These are phyloP conservation scores for Oedothorax gibbosus DNA, from an alignment of 1,140 invertebrate species.

Conservation along the genomic window DNA sequence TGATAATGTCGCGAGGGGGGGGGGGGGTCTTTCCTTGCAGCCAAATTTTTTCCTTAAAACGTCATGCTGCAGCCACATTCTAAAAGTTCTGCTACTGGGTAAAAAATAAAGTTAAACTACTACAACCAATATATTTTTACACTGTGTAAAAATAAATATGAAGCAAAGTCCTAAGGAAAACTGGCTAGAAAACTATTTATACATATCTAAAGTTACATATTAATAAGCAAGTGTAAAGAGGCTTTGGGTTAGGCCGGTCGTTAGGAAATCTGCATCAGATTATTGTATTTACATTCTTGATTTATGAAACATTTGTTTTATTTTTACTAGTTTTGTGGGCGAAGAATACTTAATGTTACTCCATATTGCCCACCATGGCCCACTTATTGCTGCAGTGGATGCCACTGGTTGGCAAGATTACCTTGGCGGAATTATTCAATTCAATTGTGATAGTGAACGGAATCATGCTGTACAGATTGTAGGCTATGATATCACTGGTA, in stretches of 20 bases:
- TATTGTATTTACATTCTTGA: background rate
- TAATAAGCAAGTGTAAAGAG: background rate
- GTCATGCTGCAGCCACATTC: too few relatives aligned
- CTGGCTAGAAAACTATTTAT: too few relatives aligned
- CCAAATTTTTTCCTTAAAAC: too few relatives aligned
- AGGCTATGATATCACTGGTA: conserved; percentile 74
- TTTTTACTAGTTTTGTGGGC: conserved; percentile 73
- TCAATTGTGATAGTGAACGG: conserved; percentile 61
- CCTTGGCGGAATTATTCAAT: conserved; percentile 86
- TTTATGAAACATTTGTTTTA: background rate
- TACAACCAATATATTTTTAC: too few relatives aligned
- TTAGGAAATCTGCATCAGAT: background rate
- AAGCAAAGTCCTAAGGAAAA: too few relatives aligned
- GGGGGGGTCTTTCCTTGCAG: too few relatives aligned
- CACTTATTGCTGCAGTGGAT: conserved; percentile 83
- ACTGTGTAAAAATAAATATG: too few relatives aligned
- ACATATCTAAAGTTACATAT: too few relatives aligned
- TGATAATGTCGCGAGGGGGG: too few relatives aligned
- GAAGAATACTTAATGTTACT: conserved; percentile 77
- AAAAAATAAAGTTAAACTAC: too few relatives aligned
- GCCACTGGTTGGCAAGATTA: conserved; percentile 90
- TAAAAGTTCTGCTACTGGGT: too few relatives aligned
- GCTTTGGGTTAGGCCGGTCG: background rate
- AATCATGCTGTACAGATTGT: conserved; percentile 89
- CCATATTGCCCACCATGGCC: conserved; percentile 78